Base-by-base conservation (phyloP, 2,888 invertebrate genomes). In the Dastarcus helophoroides region DNA sequence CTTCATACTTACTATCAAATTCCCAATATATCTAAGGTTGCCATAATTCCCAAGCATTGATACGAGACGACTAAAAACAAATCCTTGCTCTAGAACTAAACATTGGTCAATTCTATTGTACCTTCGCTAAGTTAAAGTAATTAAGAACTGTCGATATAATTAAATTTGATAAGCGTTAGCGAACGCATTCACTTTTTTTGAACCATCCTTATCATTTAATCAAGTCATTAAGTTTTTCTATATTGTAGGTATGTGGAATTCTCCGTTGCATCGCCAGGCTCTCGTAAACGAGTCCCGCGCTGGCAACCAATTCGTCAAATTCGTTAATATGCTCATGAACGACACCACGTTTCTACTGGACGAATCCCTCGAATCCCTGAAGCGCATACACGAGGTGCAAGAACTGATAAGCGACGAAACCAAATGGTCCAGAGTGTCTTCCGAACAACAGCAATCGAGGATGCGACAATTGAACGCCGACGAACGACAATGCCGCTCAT, bases 311-410 rank as follows among this genome's bases (percentile, higher is more conserved):
- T 95, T 95, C 63, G 91, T 95, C 4, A 88, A 91, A 50, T 95
- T 95, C 57, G 79, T 94, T 44, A 95, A 95, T 61, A 89, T 95
- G 93, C 63, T 95, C 43, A 95, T 95, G 89, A 95, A 95, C 55
- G 95, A 95, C 60, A 95, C 93, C 12, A 95, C 94, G 30, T 95
- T 93, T 65, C 69, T 95, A 35, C 67, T 95, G 41, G 98, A 98
- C 58, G 98, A 98, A 62, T 93, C 93, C 56, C 63, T 93, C 29
- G 85, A 93, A 64, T 86, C 89, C 49, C 68, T 97, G 42, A 86
- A 85, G 55, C 74, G 83, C 33, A 84, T 84, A 49, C 83, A 84
- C 63, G 80, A 82, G 55, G 81, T 90, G 11, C 97, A 95, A 60
- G 88, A 80, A 44, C 60, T 84, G 27, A 81, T 85, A 69, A 73